Evolutionary conservation across 2,888 invertebrate genomes (phyloP), one percentile per base, ranked within the genome.

Genomic region (Drosophila rellima): DNA sequence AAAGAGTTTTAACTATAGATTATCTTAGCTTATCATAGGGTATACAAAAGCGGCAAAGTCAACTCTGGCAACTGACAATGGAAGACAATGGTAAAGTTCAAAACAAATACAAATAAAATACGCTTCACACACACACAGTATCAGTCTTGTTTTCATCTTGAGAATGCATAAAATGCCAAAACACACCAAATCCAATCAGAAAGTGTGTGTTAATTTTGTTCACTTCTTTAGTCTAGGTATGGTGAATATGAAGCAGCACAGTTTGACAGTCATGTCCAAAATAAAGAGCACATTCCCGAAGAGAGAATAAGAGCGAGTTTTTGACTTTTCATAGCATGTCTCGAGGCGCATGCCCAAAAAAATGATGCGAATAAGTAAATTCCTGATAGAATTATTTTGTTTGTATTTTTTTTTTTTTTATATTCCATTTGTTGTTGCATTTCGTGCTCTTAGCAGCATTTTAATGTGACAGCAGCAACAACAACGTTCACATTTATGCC

Each of bases 391-490:
- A n/a, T 23, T 33, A 31, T 26, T 17, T 50, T 31, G 23, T 35
- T n/a, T n/a, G 8, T 13, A 3, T 29, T 48, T 56, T 54, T 10
- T 15, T 15, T 3, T 45, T 17, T 6, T 44, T 18, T 17, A 15
- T 39, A 13, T 44, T 8, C 23, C 31, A 61, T 17, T 52, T 44
- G 37, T 48, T 44, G 35, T 47, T 63, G 48, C 42, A 40, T 45
- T 62, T 44, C 37, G 54, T 31, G 42, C 42, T 62, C 79, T 69
- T 26, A 45, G 61, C 15, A 68, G 79, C 72, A 76, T 76, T 74
- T 87, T 77, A 87, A 84, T 84, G 74, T 79, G 79, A 59, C 82
- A 78, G 72, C 64, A 74, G 76, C 82, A 50, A 45, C 15, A 60
- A 60, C 57, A 45, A 26, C 26, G 15, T 8, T 23, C 64, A 50